Percentiles rank a stretch among this genome's conserved stretches.
These are phyloP conservation scores for Coturnix japonica DNA, from an alignment of 2,113 vertebrate genomes.

Conservation along the genomic window DNA sequence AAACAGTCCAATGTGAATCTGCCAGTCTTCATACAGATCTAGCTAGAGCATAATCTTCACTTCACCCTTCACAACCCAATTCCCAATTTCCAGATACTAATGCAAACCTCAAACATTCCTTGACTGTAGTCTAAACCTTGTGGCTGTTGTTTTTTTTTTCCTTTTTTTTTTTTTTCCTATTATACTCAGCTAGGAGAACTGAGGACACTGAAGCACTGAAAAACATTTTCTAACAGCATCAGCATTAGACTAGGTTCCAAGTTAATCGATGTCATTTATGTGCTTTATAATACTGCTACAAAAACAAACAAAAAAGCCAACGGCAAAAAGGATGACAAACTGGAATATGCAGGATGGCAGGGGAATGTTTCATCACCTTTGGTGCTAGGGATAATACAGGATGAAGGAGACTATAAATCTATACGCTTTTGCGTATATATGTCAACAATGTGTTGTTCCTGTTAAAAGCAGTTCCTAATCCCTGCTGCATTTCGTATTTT, in stretches of 20 bases:
- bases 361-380: background rate
- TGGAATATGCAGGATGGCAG: background rate
- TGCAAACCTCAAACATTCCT: background rate
- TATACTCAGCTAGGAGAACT: background rate
- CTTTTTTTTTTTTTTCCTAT: background rate
- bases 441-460: background rate
- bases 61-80: background rate
- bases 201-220: background rate
- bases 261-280: background rate
- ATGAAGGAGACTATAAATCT: background rate
- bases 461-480: background rate
- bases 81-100: background rate
- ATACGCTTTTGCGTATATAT: background rate
- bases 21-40: background rate
- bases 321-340: background rate
- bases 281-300: background rate
- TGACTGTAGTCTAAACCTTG: background rate
- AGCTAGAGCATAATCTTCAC: background rate
- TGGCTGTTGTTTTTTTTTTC: background rate
- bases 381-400: accelerated
- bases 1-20: background rate
- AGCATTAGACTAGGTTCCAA: background rate
- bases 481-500: background rate
- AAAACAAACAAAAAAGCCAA: background rate
- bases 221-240: background rate